Evolutionary conservation across 2,888 invertebrate genomes (phyloP), one percentile per base, ranked within the genome.

Genomic region (Petrolisthes cinctipes): DNA sequence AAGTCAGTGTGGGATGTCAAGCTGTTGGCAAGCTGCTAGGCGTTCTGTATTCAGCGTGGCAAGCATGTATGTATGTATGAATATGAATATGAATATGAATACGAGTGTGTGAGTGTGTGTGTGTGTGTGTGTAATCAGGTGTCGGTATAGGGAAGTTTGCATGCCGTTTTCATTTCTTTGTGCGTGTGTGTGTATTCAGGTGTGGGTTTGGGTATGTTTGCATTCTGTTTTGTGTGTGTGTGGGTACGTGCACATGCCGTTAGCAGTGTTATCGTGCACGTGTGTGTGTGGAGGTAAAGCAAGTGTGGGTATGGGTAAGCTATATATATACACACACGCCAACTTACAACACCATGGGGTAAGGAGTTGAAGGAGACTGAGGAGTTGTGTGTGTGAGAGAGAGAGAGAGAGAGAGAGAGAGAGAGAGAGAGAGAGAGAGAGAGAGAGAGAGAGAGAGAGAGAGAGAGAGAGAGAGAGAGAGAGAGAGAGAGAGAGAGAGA

Each of bases 391-490:
- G 73, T 11, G 73, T 11, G 73, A 73, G 73, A 73, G 73, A 73
- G 73, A 73, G 73, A 73, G 73, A 73, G 73, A 73, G 73, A 73
- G 73, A 73, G 73, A 73, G 73, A 73, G 73, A 73, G 75, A 75
- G 75, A 75, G 75, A 75, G 75, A 20, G 23, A 75, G 75, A 11
- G 37, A 37, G 5, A 11, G 4, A 14, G 14, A 14, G 61, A 61
- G 61, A 61, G 61, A 61, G 61, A 61, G 61, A 61, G 61, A 61
- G 61, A 61, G 61, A 71, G 71, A 71, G 71, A 71, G 71, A 71
- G 71, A 71, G 71, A n/a, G 71, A 71, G 71, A 71, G 71, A 71
- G 71, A 71, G 71, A 71, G 71, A 71, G 71, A 17, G 71, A 71
- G 71, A 71, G 71, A 71, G 71, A 71, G 71, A 71, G 71, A 71